phyloP scores from a whole-genome alignment of 2,888 invertebrate genomes.

The Brachypterus glaber region DNA sequence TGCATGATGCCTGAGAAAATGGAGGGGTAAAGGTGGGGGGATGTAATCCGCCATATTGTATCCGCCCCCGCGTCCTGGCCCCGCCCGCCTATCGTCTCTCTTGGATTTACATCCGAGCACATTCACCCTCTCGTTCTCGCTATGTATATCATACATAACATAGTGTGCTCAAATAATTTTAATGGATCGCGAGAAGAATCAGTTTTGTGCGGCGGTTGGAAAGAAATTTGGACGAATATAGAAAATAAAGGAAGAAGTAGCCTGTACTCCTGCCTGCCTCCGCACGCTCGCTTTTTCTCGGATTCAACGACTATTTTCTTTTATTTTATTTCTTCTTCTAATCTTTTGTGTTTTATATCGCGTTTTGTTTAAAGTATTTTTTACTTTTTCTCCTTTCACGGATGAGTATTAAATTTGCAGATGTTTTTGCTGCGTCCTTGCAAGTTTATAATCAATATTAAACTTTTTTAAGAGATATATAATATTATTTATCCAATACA shows the following conservation, averaged over 20 bases:
- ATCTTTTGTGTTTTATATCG: conserved; percentile 23
- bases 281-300: conserved; percentile 19
- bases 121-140: conserved; percentile 25
- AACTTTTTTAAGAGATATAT: too few relatives aligned
- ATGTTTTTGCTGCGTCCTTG: neutral
- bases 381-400: conserved; percentile 3
- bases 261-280: neutral
- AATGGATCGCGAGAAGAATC: conserved; percentile 40
- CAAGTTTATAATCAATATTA: too few relatives aligned
- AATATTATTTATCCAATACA: too few relatives aligned
- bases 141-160: conserved; percentile 38
- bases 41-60: conserved; percentile 41
- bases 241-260: conserved; percentile 18
- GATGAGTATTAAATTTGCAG: conserved; percentile 1
- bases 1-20: conserved; percentile 36
- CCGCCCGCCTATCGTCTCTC: conserved; percentile 33
- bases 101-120: conserved; percentile 26
- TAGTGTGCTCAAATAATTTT: conserved; percentile 40
- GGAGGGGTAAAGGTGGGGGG: conserved; percentile 35
- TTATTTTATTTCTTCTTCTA: conserved; percentile 23
- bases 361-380: conserved; percentile 1
- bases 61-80: conserved; percentile 38
- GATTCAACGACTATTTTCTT: conserved; percentile 24
- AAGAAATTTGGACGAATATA: conserved; percentile 24
- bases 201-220: conserved; percentile 33